Evolutionary conservation across 2,797 vertebrate species (phyloP), one percentile per base, ranked within the genome.

Genomic region (Peromyscus nudipes): DNA sequence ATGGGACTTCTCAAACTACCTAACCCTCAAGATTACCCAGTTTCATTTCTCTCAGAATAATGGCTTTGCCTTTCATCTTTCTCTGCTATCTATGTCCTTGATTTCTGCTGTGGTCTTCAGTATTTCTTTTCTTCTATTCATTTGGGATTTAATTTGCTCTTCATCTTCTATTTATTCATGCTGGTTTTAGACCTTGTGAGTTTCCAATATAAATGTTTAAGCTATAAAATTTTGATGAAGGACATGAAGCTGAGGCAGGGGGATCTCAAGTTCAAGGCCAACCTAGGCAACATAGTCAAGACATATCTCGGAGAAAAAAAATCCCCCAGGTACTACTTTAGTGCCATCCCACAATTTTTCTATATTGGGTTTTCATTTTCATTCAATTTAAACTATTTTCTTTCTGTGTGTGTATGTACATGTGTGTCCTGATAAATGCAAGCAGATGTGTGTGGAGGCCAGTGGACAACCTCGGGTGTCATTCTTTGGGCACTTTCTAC

Each of bases 191-290:
- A 40, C 60, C 82, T 86, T 85, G 69, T 49, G 92, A 79, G 90
- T 90, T 93, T 85, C 87, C 65, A 86, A 25, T 57, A 37, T 90
- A 93, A 85, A 57, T 65, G 25, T 65, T 93, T 67, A 75, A 67
- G 46, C 55, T 93, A 64, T 84, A 83, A 88, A 60, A 60, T 64
- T 85, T 52, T 29, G 11, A 43, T 76, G 40, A 76, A 25, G 37
- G 19, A 19, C 71, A 75, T 12, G 21, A 37, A 34, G 12, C 13
- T 31, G 29, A 67, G 29, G 13, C 29, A 67, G 31, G 31, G 31
- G 29, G 29, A 67, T 67, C 65, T 67, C 65, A 67, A 67, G 31
- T 67, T 67, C 65, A 67, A 67, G 67, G 34, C 34, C 34, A 76
- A 12, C 40, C 10, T 76, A 40, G 25, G 40, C 40, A 46, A 43